Conservation (phyloP, 2,113 vertebrate species). For the Tor tambroides region DNA sequence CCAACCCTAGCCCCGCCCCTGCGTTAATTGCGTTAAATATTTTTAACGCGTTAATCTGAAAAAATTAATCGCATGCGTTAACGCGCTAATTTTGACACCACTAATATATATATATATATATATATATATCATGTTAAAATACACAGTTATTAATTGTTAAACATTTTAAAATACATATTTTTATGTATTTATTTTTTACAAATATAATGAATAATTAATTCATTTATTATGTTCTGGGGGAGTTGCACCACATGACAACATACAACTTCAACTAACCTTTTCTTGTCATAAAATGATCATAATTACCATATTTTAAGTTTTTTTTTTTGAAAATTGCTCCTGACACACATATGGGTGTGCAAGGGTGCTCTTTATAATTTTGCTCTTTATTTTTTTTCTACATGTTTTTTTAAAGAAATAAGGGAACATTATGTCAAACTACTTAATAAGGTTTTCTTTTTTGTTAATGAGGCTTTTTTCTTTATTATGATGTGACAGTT, state of each 20-base stretch:
- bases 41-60: no score
- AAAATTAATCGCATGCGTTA: no score
- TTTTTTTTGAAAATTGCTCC: background rate
- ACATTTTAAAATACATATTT: no score
- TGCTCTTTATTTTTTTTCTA: background rate
- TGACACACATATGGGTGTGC: background rate
- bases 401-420: background rate
- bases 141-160: no score
- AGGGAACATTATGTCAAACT: background rate
- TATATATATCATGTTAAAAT: no score
- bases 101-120: no score
- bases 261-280: background rate
- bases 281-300: background rate
- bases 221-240: background rate
- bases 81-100: no score
- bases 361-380: background rate
- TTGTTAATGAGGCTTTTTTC: background rate
- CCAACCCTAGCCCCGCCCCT: no score
- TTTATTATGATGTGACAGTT: background rate
- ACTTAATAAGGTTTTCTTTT: background rate
- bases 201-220: background rate
- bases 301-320: no score
- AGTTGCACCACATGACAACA: background rate
- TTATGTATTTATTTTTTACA: no score
- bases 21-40: no score